Evolutionary conservation across 2,888 invertebrate species (phyloP), one percentile per base, ranked within the genome.

Genomic region (Andrena hattorfiana): DNA sequence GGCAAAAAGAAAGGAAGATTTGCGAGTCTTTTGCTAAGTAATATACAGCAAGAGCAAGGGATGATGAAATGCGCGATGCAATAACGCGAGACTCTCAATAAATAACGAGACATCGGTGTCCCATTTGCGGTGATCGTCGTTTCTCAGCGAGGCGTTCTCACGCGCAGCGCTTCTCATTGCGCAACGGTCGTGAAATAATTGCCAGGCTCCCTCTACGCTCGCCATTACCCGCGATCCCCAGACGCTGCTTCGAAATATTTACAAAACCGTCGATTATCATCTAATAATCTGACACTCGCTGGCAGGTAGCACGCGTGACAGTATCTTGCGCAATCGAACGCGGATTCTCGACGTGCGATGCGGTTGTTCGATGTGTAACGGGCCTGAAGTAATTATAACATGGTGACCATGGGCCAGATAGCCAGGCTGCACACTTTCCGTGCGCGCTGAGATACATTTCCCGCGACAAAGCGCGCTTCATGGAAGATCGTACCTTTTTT

Each of bases 381-480:
- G 28, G 23, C 30, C 54, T 28, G 59, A 60, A 77, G 72, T 82
- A 83, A 82, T 72, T 82, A 82, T 66, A 77, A 69, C 72, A 72
- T 68, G 83, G 77, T 72, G 83, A 42, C 83, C 83, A 77, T 83
- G 83, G 77, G 48, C 82, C 77, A 72, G 83, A 82, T 83, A 81
- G 23, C 54, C 4, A 10, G 35, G 26, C 71, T 69, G 42, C 72
- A 68, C 82, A 75, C 23, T 54, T 62, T 67, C 51, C 42, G 42
- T 59, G 51, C 26, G 51, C 10, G 54, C 42, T 13, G 42, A 42
- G 54, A 54, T 54, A 59, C 32, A 30, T 20, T 42, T 16, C 26
- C 20, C 42, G 30, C 48, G 60, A 49, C 60, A 49, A 60, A 70
- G n/a, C 26, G n/a, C n/a, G 32, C 28, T 64, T 48, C n/a, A 10